These are phyloP conservation scores for Acutogordius australiensis DNA, from an alignment of 2,888 invertebrate species.

Conservation along the genomic window DNA sequence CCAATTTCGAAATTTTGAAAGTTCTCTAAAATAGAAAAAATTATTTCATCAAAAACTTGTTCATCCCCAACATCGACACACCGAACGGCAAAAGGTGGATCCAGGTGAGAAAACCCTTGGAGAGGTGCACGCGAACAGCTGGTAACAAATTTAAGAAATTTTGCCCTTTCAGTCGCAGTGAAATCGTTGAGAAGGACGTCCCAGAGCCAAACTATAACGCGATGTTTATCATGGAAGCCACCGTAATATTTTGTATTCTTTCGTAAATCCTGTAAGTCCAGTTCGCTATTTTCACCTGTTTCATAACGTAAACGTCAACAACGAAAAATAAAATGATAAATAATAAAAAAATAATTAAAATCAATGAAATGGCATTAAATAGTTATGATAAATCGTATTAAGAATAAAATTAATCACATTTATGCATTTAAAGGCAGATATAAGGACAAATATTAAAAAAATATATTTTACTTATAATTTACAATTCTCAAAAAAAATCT, in stretches of 20 bases:
- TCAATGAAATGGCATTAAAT: too few species aligned
- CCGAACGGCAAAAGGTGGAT: slow-evolving; percentile 85
- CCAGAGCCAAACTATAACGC: slow-evolving; percentile 94
- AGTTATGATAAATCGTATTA: too few species aligned
- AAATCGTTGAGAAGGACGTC: slow-evolving; percentile 85
- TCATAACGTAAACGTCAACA: too few species aligned
- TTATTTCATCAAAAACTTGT: slow-evolving; percentile 27
- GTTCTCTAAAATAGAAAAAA: too few species aligned
- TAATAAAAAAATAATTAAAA: too few species aligned
- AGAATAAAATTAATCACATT: too few species aligned
- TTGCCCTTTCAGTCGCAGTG: slow-evolving; percentile 53
- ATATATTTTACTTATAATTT: too few species aligned
- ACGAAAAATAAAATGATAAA: too few species aligned
- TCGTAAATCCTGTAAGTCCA: slow-evolving; percentile 39
- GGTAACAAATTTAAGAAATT: slow-evolving; percentile 49
- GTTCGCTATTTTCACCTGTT: slow-evolving; percentile 52
- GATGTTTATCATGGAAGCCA: slow-evolving; percentile 87
- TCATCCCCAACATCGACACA: slow-evolving; percentile 98
- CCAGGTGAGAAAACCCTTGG: slow-evolving; percentile 71
- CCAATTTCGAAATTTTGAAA: too few species aligned
- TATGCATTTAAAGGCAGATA: too few species aligned
- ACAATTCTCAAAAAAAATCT: too few species aligned
- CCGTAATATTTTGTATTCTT: slow-evolving; percentile 85
- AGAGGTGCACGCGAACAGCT: slow-evolving; percentile 89
- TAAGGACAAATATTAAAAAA: too few species aligned